Percentiles rank a stretch among this genome's conserved stretches.
phyloP scores from a whole-genome alignment of 1,140 invertebrate genomes.

The Hesperophylax magnus region DNA sequence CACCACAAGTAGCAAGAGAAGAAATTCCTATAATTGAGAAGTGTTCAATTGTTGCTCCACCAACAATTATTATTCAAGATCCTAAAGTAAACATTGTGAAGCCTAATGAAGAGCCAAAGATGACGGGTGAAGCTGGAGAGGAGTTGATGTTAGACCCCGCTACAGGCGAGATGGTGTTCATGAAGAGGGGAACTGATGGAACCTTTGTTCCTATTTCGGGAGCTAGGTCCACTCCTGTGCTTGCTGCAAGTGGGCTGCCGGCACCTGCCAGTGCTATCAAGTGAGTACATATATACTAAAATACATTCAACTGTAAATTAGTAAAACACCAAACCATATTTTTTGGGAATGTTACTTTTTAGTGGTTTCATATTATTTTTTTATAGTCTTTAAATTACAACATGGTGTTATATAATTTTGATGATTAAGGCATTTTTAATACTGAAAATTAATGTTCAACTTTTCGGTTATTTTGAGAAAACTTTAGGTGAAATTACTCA shows the following conservation, averaged over 20 bases:
- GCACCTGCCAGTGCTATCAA: neutral
- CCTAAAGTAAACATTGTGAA: neutral
- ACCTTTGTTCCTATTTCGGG: conserved; percentile 77
- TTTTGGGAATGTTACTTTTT: too few species aligned
- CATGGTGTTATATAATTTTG: too few species aligned
- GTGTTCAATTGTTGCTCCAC: neutral
- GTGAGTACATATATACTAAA: conserved; percentile 19
- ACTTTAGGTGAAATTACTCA: too few species aligned
- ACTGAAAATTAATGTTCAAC: too few species aligned
- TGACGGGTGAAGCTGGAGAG: conserved; percentile 33
- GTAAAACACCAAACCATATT: too few species aligned
- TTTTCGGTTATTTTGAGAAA: too few species aligned
- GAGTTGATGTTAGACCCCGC: conserved; percentile 79
- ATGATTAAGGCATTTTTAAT: too few species aligned
- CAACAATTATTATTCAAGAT: neutral
- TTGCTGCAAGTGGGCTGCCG: neutral
- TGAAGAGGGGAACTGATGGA: conserved; percentile 81
- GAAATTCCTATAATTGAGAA: conserved; percentile 15
- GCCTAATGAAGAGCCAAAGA: conserved; percentile 10
- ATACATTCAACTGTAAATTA: too few species aligned
- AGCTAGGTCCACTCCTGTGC: neutral
- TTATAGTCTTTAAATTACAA: too few species aligned
- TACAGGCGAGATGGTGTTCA: conserved; percentile 80
- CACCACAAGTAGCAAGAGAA: neutral
- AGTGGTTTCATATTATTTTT: too few species aligned